Evolutionary conservation across 2,797 vertebrate genomes (phyloP).

Genomic region (Euthynnus affinis): DNA sequence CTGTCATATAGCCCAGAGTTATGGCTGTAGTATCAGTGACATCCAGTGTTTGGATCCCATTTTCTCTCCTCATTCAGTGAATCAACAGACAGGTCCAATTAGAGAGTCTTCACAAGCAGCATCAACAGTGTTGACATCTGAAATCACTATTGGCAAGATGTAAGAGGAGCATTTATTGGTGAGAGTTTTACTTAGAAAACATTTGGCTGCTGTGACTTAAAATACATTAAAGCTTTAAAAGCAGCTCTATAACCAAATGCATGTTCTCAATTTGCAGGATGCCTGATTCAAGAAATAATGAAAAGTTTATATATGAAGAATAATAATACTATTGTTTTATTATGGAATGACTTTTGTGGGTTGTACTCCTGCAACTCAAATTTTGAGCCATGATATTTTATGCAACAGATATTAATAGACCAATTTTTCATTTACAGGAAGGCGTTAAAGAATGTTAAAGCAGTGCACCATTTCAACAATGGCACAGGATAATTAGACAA

Average conservation of each 20-base stretch:
- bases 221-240: slow-evolving; percentile 26
- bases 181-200: slow-evolving; percentile 56
- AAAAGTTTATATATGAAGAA: slow-evolving; percentile 10
- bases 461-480: slow-evolving; percentile 18
- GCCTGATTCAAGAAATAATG: not conserved
- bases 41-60: slow-evolving; percentile 9
- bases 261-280: not conserved
- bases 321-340: not conserved
- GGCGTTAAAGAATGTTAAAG: slow-evolving; percentile 17
- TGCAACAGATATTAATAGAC: slow-evolving; percentile 51
- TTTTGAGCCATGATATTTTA: slow-evolving; percentile 85
- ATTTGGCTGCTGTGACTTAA: slow-evolving; percentile 64
- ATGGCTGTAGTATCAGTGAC: slow-evolving; percentile 18
- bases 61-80: slow-evolving; percentile 28
- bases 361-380: slow-evolving; percentile 85
- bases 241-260: not conserved
- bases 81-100: slow-evolving; percentile 67
- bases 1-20: not conserved
- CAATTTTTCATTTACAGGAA: slow-evolving; percentile 43
- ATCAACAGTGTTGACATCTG: slow-evolving; percentile 62
- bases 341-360: slow-evolving; percentile 76
- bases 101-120: slow-evolving; percentile 61
- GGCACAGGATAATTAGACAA: slow-evolving; percentile 45
- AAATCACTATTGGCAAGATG: slow-evolving; percentile 67
- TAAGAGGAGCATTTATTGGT: slow-evolving; percentile 52